Evolutionary conservation across 2,888 invertebrate species (phyloP), one percentile per base, ranked within the genome.

Genomic region (Pinctada fucata): DNA sequence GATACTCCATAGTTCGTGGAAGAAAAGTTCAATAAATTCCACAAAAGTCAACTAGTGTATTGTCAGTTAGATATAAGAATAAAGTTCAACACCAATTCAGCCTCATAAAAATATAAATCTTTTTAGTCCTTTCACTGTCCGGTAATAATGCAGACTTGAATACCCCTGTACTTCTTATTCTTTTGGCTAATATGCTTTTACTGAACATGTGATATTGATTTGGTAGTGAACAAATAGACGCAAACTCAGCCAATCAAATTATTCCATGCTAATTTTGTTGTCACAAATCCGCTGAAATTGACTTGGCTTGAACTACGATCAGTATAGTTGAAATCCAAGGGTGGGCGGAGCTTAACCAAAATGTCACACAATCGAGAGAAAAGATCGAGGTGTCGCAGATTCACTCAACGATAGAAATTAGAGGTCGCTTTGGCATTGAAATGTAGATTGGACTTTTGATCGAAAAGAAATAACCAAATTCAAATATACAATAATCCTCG

Each of bases 181-280:
- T 84, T 85, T 75, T 85, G 85, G 81, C 86, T 88, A 88, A 88
- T 88, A 86, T 86, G 82, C 86, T 86, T 85, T 87, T 87, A 76
- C 84, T 86, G 86, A 84, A 82, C 87, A 85, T 84, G 85, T 81
- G 80, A 81, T 88, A 87, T 88, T 84, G 87, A 88, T 88, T 83
- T 82, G 76, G 48, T 75, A 65, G 78, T 70, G 79, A 80, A 82
- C 83, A 87, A 87, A 88, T 87, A 87, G 87, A 84, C 83, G 83
- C 77, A 66, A 77, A 68, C 76, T 80, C 85, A 78, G 72, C 88
- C 88, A 88, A 88, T 88, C 86, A 85, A 82, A 83, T 79, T 72
- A 66, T 78, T 78, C 72, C 74, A 85, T 84, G 83, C 69, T 66
- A 72, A 79, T 74, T 80, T 78, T 79, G 75, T 73, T 72, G 82